Percentiles rank a stretch among this genome's conserved stretches.
Evolutionary conservation across 2,113 vertebrate genomes (phyloP).

Genomic region (Pteronura brasiliensis): DNA sequence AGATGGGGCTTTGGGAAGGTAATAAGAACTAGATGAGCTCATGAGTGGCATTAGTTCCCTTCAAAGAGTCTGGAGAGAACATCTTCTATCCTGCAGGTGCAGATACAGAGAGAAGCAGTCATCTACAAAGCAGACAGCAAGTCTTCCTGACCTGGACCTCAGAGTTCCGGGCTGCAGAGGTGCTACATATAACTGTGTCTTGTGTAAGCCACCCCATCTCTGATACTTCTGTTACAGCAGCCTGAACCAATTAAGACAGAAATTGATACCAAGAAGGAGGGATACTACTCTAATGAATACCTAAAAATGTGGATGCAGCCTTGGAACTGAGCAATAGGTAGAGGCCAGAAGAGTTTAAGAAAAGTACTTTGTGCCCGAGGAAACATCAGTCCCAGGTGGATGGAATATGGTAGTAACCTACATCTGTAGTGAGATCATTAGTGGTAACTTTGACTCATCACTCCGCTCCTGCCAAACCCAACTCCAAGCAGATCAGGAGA

Average conservation of each 20-base stretch:
- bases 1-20: neutral
- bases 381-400: neutral
- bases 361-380: neutral
- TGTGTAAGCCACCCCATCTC: neutral
- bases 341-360: neutral
- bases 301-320: neutral
- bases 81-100: neutral
- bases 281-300: neutral
- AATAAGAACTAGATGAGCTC: neutral
- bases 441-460: neutral
- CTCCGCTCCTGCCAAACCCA: neutral
- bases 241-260: neutral
- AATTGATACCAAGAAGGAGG: neutral
- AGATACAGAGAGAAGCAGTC: neutral
- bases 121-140: neutral
- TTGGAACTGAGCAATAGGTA: neutral
- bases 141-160: neutral
- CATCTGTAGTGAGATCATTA: neutral
- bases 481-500: neutral
- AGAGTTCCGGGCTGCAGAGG: neutral
- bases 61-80: neutral
- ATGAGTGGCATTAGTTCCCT: neutral
- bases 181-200: no score
- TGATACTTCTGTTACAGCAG: neutral
- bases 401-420: neutral